Base-by-base conservation (phyloP, 2,797 vertebrate species). In the Poeciliopsis infans region DNA sequence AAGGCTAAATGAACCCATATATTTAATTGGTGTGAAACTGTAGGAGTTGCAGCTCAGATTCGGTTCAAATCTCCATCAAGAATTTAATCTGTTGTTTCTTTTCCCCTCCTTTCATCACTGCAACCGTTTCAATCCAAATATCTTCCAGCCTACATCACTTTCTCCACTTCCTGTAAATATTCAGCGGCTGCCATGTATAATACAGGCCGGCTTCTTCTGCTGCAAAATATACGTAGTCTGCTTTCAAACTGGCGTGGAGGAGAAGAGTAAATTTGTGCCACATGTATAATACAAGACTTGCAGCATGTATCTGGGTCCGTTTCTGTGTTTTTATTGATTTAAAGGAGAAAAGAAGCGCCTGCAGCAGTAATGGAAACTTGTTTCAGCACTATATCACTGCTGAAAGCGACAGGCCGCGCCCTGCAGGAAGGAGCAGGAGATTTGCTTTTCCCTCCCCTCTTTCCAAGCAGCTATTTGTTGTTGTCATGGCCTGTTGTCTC, bases 291-390 rank as follows among this genome's bases (percentile, higher is more conserved):
- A 55, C 85, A 77, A 83, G 83, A 83, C 72, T 90, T 78, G 61
- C 18, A 46, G 77, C 18, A 49, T 45, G 51, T 79, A 69, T 82
- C 79, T 76, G 78, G 47, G 51, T 77, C 79, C 31, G 18, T 85
- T 80, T 77, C 46, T 81, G 57, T 84, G 84, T 82, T 80, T 76
- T 77, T 88, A 91, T 88, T 83, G 88, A 86, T 92, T 87, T 80
- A 43, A 43, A 80, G 87, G 66, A 82, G 82, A 53, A 84, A 83
- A 85, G 77, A 80, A 36, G 5, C 70, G 25, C 71, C 87, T 7
- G 87, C 78, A 77, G 80, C 86, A 64, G 80, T 85, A 83, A 91
- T 82, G 81, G 85, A 90, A 89, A 84, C 79, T 76, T 79, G 86
- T 80, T 78, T 83, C 86, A 70, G 78, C 81, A 11, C 79, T 92